These are phyloP conservation scores for Asteroscopus sphinx DNA, from an alignment of 2,888 invertebrate species.

Conservation along the genomic window DNA sequence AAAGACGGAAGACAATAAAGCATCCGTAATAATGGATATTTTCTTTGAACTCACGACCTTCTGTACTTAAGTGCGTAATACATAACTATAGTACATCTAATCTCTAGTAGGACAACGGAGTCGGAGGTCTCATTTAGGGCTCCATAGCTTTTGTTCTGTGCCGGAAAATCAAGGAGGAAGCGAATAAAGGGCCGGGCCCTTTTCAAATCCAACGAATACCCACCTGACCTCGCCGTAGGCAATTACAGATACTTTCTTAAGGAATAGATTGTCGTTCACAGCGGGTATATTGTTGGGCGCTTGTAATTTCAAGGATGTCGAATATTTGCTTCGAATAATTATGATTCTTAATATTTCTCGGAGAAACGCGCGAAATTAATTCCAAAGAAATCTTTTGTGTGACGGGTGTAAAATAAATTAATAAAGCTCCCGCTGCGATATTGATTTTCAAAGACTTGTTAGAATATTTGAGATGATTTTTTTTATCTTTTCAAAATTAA, in stretches of 20 bases:
- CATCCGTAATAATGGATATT: slow-evolving; percentile 43
- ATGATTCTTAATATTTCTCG: slow-evolving; percentile 24
- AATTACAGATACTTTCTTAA: slow-evolving; percentile 79
- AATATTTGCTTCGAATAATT: slow-evolving; percentile 38
- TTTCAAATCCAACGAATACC: slow-evolving; percentile 75
- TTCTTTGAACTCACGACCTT: slow-evolving; percentile 40
- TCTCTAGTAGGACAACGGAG: slow-evolving; percentile 63
- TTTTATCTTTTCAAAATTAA: too few relatives aligned
- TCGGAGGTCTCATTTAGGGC: slow-evolving; percentile 70
- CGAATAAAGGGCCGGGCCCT: slow-evolving; percentile 71
- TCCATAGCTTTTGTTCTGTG: slow-evolving; percentile 73
- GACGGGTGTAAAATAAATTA: slow-evolving; percentile 34
- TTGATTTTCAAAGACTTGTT: slow-evolving; percentile 24
- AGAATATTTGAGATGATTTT: slow-evolving; percentile 3
- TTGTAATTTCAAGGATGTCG: slow-evolving; percentile 33
- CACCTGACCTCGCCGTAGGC: slow-evolving; percentile 72
- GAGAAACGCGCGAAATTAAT: slow-evolving; percentile 26
- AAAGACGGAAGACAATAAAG: slow-evolving; percentile 33
- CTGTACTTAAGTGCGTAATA: slow-evolving; percentile 37
- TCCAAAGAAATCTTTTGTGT: slow-evolving; percentile 27
- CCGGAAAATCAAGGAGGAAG: slow-evolving; percentile 75
- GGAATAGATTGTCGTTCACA: slow-evolving; percentile 70
- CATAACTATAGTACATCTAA: slow-evolving; percentile 43
- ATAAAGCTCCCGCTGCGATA: slow-evolving; percentile 37
- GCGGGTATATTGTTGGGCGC: slow-evolving; percentile 47